Evolutionary conservation across 2,888 invertebrate species (phyloP).

Genomic region (Drosophila atroscutellata): DNA sequence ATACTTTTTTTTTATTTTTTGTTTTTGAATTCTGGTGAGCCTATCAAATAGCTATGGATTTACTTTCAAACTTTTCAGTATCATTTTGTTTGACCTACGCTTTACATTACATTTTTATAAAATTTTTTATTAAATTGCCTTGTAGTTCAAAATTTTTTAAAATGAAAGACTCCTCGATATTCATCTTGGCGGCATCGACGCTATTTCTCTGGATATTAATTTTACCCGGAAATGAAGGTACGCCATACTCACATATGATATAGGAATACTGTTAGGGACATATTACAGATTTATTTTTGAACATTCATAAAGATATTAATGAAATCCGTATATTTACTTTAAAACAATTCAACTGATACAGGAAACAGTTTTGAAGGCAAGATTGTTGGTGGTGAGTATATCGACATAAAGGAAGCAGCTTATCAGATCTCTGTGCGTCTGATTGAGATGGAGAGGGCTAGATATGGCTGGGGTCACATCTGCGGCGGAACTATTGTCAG

Average conservation of each 20-base stretch:
- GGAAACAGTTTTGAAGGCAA: slow-evolving; percentile 74
- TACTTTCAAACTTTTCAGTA: not conserved
- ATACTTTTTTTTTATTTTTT: too few relatives aligned
- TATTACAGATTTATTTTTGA: not conserved
- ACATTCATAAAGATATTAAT: not conserved
- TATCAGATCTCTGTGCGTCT: slow-evolving; percentile 79
- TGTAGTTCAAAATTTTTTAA: not conserved
- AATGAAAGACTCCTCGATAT: not conserved
- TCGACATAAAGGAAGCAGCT: slow-evolving; percentile 39
- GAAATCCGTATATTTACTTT: not conserved
- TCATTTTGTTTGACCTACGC: not conserved
- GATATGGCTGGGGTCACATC: slow-evolving; percentile 74
- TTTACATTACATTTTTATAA: too few relatives aligned
- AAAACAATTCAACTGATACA: not conserved
- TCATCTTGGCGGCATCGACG: not conserved
- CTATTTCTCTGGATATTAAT: not conserved
- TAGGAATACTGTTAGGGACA: not conserved
- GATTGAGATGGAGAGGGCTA: slow-evolving; percentile 22
- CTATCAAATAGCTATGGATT: too few relatives aligned
- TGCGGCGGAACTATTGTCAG: slow-evolving; percentile 78
- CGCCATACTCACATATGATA: not conserved
- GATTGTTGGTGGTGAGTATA: slow-evolving; percentile 72
- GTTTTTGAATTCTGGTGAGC: too few relatives aligned
- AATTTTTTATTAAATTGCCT: not conserved
- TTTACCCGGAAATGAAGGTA: not conserved